Percentiles rank a stretch among this genome's conserved stretches.
phyloP scores from a whole-genome alignment of 2,888 invertebrate species.

The Cremastinae sp. region DNA sequence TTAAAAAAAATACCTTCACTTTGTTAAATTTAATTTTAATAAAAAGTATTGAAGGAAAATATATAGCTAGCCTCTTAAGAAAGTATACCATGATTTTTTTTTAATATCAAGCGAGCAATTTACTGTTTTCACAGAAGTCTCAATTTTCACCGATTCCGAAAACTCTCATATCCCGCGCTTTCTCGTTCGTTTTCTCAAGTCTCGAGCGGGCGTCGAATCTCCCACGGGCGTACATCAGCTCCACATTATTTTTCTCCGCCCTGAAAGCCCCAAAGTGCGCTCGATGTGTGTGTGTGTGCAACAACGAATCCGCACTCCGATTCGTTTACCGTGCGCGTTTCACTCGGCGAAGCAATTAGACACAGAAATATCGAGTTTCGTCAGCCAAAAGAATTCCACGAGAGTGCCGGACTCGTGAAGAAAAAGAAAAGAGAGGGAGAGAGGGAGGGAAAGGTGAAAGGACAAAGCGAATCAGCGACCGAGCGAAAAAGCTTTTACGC shows the following conservation, averaged over 20 bases:
- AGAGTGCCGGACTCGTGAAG: slow-evolving; percentile 7
- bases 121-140: slow-evolving; percentile 45
- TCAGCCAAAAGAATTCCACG: no score
- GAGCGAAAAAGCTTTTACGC: slow-evolving; percentile 54
- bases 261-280: no score
- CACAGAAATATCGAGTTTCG: slow-evolving; percentile 69
- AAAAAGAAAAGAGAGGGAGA: slow-evolving; percentile 13
- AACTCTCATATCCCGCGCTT: slow-evolving; percentile 45
- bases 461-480: slow-evolving; percentile 13
- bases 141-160: slow-evolving; percentile 14
- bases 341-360: slow-evolving; percentile 68
- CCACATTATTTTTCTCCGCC: slow-evolving; percentile 60
- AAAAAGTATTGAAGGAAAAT: no score
- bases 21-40: no score
- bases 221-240: slow-evolving; percentile 44
- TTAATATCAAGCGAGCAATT: no score
- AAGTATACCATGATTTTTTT: no score
- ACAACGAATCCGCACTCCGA: slow-evolving; percentile 57
- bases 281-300: slow-evolving; percentile 54
- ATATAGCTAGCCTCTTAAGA: no score
- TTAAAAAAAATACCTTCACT: no score
- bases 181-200: slow-evolving; percentile 32
- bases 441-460: slow-evolving; percentile 9
- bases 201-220: slow-evolving; percentile 8
- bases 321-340: slow-evolving; percentile 37